These are phyloP conservation scores for Hypocryptadius cinnamomeus DNA, from an alignment of 2,113 vertebrate genomes.

Conservation along the genomic window DNA sequence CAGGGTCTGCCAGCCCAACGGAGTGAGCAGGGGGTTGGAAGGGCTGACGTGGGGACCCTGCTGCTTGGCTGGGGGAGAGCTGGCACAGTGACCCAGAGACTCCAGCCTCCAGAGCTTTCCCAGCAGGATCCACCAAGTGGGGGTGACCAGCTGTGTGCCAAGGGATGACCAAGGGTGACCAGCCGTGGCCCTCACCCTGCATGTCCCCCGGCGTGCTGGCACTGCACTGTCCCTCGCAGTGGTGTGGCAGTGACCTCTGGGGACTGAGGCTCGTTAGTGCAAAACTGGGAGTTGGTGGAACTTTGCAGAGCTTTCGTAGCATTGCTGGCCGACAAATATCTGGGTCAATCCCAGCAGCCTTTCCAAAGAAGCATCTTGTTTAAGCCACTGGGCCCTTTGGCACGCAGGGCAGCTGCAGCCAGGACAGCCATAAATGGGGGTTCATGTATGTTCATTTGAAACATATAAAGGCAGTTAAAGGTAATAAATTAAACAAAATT, in stretches of 20 bases:
- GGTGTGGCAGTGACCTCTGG: not conserved
- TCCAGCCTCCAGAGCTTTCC: not conserved
- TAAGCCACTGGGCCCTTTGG: not conserved
- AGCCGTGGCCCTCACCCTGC: not conserved
- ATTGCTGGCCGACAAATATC: not conserved
- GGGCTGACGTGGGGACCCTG: not conserved
- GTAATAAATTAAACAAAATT: not conserved
- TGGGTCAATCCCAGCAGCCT: not conserved
- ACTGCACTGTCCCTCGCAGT: accelerated
- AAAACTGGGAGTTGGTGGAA: not conserved
- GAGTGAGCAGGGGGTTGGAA: not conserved
- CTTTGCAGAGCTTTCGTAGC: accelerated
- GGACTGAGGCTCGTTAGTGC: not conserved
- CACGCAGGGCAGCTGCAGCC: accelerated
- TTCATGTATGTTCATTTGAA: not conserved
- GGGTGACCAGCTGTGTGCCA: not conserved
- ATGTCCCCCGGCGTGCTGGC: too few relatives aligned
- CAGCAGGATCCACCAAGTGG: not conserved
- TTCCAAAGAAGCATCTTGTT: not conserved
- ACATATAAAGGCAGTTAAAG: not conserved
- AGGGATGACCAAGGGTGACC: not conserved
- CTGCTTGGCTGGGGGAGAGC: not conserved
- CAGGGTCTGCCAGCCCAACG: accelerated
- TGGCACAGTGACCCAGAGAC: not conserved
- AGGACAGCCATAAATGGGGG: not conserved